Evolutionary conservation across 2,113 vertebrate species (phyloP).

Genomic region (Hippopotamus amphibius): DNA sequence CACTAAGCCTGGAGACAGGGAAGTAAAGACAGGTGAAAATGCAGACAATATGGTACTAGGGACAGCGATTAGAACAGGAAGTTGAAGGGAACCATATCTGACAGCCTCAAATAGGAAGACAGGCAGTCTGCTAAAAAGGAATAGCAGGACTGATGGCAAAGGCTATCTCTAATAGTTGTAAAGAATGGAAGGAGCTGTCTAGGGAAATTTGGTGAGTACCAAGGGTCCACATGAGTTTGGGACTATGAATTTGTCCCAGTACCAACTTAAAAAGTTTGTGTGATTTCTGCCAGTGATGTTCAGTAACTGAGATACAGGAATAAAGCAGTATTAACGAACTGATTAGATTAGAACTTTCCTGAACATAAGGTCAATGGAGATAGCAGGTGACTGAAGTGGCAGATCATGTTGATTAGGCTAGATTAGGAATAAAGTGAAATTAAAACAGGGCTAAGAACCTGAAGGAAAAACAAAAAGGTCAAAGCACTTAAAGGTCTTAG

Average conservation of each 20-base stretch:
- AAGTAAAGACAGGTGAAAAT: background rate
- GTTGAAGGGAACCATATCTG: background rate
- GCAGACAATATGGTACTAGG: background rate
- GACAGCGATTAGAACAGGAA: background rate
- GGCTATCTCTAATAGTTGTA: background rate
- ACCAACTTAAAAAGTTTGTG: background rate
- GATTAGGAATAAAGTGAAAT: conserved; percentile 35
- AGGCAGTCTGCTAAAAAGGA: background rate
- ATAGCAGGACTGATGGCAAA: background rate
- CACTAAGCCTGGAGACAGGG: background rate
- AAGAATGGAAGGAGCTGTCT: background rate
- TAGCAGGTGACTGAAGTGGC: background rate
- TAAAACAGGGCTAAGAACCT: background rate
- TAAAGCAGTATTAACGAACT: background rate
- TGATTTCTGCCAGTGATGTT: conserved; percentile 35
- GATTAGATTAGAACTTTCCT: background rate
- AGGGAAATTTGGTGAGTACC: background rate
- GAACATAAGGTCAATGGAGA: background rate
- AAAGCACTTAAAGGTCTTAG: background rate
- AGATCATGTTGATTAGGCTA: background rate
- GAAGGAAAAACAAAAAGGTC: background rate
- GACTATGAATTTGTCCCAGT: background rate
- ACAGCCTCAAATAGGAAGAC: background rate
- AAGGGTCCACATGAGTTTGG: background rate
- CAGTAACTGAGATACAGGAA: background rate